A percentile compares a stretch with the other conserved stretches of the same genome.
Conservation (phyloP, 2,888 invertebrate genomes). For the Euzetes globulus region DNA sequence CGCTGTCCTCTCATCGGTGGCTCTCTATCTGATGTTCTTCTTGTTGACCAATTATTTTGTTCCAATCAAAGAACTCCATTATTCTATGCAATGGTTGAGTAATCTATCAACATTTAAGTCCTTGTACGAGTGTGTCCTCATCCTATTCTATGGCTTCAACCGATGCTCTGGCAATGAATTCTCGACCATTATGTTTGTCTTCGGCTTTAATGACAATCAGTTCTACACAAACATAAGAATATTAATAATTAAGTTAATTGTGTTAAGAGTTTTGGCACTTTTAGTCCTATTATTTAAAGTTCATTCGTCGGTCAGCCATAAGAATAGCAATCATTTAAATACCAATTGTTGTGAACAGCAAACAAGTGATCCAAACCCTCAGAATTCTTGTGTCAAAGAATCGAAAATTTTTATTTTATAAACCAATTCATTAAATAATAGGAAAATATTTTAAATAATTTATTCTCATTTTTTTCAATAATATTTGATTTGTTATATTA, state of each 20-base stretch:
- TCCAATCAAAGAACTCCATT: not conserved
- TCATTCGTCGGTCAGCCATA: not conserved
- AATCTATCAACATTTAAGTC: not conserved
- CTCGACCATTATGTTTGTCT: conserved; percentile 7
- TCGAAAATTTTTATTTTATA: no score
- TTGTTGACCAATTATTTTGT: conserved; percentile 3
- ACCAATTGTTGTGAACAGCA: conserved; percentile 46
- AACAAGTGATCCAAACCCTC: not conserved
- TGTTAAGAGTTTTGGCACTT: conserved; percentile 8
- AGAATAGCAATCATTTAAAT: not conserved
- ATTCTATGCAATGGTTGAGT: conserved; percentile 7
- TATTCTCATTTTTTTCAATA: no score
- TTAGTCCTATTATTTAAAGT: conserved; percentile 11
- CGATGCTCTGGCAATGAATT: conserved; percentile 19
- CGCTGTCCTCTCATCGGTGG: not conserved
- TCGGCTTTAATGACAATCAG: conserved; percentile 20
- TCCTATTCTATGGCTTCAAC: conserved; percentile 27
- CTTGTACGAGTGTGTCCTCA: not conserved
- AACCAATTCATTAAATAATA: no score
- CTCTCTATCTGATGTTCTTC: conserved; percentile 16
- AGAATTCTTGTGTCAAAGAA: no score
- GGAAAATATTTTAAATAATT: no score
- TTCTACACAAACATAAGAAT: conserved; percentile 5
- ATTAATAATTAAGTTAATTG: not conserved
- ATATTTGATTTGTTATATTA: no score